These are phyloP conservation scores for Aricia agestis DNA, from an alignment of 1,140 invertebrate genomes.

Conservation along the genomic window DNA sequence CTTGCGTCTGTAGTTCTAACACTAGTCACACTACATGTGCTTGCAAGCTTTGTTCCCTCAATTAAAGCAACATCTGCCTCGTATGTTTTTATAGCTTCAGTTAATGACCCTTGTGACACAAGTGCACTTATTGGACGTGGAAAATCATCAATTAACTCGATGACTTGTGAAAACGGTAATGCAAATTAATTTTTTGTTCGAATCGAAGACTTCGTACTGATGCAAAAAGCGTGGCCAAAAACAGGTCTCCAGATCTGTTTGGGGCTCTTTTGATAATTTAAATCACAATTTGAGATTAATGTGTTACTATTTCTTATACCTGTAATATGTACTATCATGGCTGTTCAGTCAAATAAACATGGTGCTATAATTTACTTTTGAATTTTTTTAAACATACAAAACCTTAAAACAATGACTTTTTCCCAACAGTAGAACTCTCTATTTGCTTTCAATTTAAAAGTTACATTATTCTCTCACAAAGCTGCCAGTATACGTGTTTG, in stretches of 20 bases:
- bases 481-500: conserved; percentile 36
- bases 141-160: not conserved
- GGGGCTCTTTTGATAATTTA: too few species aligned
- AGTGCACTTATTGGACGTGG: not conserved
- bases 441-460: conserved; percentile 31
- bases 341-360: too few species aligned
- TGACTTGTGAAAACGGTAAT: not conserved
- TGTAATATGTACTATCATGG: too few species aligned
- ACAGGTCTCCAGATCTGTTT: too few species aligned
- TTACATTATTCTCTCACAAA: conserved; percentile 36
- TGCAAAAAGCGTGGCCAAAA: too few species aligned
- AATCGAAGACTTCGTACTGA: too few species aligned
- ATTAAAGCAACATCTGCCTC: not conserved
- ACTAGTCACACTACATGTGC: too few species aligned
- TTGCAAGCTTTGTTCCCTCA: not conserved
- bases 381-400: not conserved
- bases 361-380: too few species aligned
- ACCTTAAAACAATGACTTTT: not conserved
- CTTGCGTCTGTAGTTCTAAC: too few species aligned
- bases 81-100: not conserved
- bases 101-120: not conserved
- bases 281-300: too few species aligned
- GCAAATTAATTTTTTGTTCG: not conserved
- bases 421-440: not conserved
- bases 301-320: too few species aligned